These are phyloP conservation scores for Strix aluco DNA, from an alignment of 2,113 vertebrate genomes.

Conservation along the genomic window DNA sequence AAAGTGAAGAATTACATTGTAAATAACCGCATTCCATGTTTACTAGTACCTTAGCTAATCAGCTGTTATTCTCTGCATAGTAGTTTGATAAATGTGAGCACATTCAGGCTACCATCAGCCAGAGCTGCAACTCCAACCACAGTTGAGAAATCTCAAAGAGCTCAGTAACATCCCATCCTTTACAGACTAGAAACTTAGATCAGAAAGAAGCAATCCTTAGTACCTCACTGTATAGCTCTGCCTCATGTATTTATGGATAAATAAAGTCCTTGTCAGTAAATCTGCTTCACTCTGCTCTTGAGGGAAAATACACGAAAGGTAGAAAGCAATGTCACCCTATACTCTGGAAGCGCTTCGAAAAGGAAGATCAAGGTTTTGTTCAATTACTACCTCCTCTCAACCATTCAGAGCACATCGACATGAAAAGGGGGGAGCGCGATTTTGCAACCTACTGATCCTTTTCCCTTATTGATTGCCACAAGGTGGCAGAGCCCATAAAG, in stretches of 20 bases:
- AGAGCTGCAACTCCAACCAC: background rate
- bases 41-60: background rate
- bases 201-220: background rate
- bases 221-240: background rate
- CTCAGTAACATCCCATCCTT: background rate
- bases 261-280: background rate
- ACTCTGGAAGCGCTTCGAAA: background rate
- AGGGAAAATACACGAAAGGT: background rate
- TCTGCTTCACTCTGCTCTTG: background rate
- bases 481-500: background rate
- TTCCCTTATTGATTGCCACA: background rate
- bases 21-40: background rate
- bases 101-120: background rate
- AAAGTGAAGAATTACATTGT: background rate
- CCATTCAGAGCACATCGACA: background rate
- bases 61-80: background rate
- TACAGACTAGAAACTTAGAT: background rate
- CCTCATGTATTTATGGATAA: constrained; percentile 16
- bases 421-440: background rate
- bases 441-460: background rate
- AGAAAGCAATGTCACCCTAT: background rate
- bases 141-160: background rate
- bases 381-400: background rate
- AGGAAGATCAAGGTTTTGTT: background rate
- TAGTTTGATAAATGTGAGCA: background rate